Evolutionary conservation across 2,113 vertebrate species (phyloP).

Genomic region (Scartelaos histophorus): DNA sequence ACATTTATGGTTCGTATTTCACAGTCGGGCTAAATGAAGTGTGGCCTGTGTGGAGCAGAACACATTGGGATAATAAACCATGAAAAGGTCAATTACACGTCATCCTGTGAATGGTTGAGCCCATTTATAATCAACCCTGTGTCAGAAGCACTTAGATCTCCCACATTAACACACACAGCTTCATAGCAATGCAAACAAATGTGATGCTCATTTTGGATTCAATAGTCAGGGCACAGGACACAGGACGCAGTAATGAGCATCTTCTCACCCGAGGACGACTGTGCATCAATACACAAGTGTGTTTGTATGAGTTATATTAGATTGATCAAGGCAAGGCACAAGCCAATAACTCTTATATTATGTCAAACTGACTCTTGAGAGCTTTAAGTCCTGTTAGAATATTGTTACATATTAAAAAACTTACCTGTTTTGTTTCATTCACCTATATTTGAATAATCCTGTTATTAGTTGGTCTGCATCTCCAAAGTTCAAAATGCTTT

Average conservation of each 20-base stretch:
- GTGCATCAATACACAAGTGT: not conserved
- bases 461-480: too few relatives aligned
- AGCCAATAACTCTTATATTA: not conserved
- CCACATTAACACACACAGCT: slow-evolving; percentile 26
- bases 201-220: not conserved
- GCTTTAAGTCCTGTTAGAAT: too few relatives aligned
- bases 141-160: slow-evolving; percentile 37
- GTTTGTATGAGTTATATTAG: not conserved
- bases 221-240: not conserved
- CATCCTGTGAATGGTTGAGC: slow-evolving; percentile 48
- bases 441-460: too few relatives aligned
- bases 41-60: slow-evolving; percentile 30
- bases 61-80: slow-evolving; percentile 53
- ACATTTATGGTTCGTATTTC: slow-evolving; percentile 32
- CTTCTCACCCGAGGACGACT: not conserved
- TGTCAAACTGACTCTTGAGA: too few relatives aligned
- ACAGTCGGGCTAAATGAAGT: slow-evolving; percentile 45
- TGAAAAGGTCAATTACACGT: slow-evolving; percentile 64
- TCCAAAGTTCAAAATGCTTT: too few relatives aligned
- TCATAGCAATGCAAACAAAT: not conserved
- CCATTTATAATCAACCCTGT: slow-evolving; percentile 44
- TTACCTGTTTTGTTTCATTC: too few relatives aligned
- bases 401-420: too few relatives aligned
- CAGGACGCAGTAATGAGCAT: not conserved
- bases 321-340: not conserved